These are phyloP conservation scores for Polypedilum vanderplanki DNA, from an alignment of 1,140 invertebrate species.

Conservation along the genomic window DNA sequence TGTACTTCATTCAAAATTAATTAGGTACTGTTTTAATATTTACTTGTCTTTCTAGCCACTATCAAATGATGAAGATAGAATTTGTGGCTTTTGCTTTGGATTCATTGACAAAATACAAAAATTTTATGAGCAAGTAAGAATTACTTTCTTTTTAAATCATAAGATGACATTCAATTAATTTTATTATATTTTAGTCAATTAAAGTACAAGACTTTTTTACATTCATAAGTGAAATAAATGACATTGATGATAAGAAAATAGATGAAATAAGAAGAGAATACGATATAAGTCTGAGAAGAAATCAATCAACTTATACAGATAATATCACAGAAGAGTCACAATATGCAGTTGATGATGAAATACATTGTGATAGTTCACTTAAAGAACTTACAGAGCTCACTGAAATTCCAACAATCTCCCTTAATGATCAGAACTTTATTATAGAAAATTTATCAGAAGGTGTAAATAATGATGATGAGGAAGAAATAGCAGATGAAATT, in stretches of 20 bases:
- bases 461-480: too few relatives aligned
- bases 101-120: background rate
- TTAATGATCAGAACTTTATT: background rate
- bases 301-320: background rate
- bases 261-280: background rate
- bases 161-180: too few relatives aligned
- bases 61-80: background rate
- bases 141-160: too few relatives aligned
- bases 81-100: background rate
- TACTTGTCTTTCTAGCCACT: background rate
- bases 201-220: conserved; percentile 5
- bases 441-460: background rate
- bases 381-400: background rate
- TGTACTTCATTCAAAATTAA: too few relatives aligned
- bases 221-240: background rate
- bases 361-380: background rate
- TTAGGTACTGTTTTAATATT: background rate
- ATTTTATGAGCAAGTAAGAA: background rate
- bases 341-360: background rate
- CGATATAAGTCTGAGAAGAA: background rate
- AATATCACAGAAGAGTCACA: background rate
- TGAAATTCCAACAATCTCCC: background rate
- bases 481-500: conserved; percentile 7
- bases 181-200: background rate
- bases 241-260: background rate